Evolutionary conservation across 2,888 invertebrate species (phyloP).

Genomic region (Drosophila nigricruria): DNA sequence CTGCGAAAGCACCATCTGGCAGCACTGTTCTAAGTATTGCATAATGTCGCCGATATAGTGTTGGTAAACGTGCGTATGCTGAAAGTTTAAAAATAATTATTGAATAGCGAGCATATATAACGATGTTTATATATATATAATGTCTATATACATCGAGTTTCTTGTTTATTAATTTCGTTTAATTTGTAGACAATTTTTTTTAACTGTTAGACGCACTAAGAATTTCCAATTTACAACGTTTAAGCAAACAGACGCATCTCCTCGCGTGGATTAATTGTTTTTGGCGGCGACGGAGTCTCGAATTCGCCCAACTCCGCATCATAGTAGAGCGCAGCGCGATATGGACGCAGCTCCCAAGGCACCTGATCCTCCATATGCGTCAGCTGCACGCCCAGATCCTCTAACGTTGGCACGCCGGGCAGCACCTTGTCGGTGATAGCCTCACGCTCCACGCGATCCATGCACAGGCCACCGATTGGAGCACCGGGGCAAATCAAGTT

Average conservation of each 20-base stretch:
- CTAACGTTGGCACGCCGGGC: slow-evolving; percentile 90
- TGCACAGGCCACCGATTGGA: slow-evolving; percentile 89
- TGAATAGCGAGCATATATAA: background rate
- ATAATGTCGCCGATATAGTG: slow-evolving; percentile 36
- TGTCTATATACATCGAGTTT: background rate
- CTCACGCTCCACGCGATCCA: slow-evolving; percentile 95
- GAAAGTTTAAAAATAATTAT: slow-evolving; percentile 11
- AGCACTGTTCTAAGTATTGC: slow-evolving; percentile 45
- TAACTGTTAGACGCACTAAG: slow-evolving; percentile 53
- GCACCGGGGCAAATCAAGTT: slow-evolving; percentile 88
- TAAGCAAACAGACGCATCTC: slow-evolving; percentile 79
- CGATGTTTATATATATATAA: background rate
- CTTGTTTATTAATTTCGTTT: slow-evolving; percentile 10
- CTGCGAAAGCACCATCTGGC: slow-evolving; percentile 34
- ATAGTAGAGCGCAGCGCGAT: slow-evolving; percentile 89
- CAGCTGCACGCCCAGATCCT: slow-evolving; percentile 94
- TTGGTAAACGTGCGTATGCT: background rate
- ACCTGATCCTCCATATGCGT: slow-evolving; percentile 91
- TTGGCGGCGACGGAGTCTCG: slow-evolving; percentile 88
- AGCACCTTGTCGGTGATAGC: slow-evolving; percentile 90
- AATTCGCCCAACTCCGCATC: slow-evolving; percentile 92
- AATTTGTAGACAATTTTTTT: slow-evolving; percentile 56
- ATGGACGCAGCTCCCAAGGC: slow-evolving; percentile 93
- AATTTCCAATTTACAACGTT: slow-evolving; percentile 53
- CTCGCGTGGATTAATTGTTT: slow-evolving; percentile 76